Evolutionary conservation across 2,113 vertebrate species (phyloP).

Genomic region (Psettodes erumei): DNA sequence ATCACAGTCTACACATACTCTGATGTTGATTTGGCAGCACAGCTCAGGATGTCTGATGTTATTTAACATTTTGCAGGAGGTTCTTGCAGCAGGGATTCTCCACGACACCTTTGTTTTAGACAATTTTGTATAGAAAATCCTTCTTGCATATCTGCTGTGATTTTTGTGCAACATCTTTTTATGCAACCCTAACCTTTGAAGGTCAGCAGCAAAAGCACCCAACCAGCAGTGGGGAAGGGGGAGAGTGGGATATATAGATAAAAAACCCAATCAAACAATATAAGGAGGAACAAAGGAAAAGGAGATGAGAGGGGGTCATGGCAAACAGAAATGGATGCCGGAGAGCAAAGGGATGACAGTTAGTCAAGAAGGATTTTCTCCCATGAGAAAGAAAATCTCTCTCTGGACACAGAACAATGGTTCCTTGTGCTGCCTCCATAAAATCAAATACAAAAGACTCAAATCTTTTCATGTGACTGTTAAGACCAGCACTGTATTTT

Average conservation of each 20-base stretch:
- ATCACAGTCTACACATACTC: background rate
- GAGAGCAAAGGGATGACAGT: background rate
- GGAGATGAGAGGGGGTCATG: background rate
- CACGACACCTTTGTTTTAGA: too few relatives aligned
- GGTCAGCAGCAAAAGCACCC: background rate
- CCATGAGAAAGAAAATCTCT: too few relatives aligned
- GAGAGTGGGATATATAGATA: background rate
- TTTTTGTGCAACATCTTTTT: too few relatives aligned
- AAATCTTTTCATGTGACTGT: constrained; percentile 44
- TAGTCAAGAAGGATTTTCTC: too few relatives aligned
- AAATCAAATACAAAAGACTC: constrained; percentile 50
- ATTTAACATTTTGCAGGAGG: too few relatives aligned
- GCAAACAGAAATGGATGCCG: background rate
- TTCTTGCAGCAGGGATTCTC: too few relatives aligned
- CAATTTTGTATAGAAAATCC: too few relatives aligned
- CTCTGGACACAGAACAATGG: constrained; percentile 52
- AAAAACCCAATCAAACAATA: background rate
- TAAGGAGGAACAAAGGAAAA: background rate
- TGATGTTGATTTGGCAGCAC: background rate
- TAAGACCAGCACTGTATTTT: background rate
- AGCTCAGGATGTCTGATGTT: too few relatives aligned
- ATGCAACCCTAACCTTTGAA: constrained; percentile 12
- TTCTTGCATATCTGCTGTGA: too few relatives aligned
- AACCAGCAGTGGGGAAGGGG: background rate
- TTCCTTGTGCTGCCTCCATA: constrained; percentile 28